phyloP scores from a whole-genome alignment of 1,140 invertebrate genomes.

The Zophobas morio region DNA sequence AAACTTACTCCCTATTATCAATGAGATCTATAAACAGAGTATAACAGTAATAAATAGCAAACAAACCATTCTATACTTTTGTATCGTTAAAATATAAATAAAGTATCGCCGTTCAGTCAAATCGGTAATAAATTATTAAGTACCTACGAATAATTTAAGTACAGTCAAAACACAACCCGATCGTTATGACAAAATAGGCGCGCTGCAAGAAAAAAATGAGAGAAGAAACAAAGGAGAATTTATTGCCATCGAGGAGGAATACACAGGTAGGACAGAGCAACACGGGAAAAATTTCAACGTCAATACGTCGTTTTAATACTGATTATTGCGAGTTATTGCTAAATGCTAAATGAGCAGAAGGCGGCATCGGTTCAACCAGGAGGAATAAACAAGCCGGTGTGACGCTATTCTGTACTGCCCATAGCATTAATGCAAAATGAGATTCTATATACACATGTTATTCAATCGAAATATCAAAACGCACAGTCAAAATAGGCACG shows the following conservation, averaged over 20 bases:
- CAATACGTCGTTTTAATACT: constrained; percentile 63
- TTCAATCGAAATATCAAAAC: constrained; percentile 52
- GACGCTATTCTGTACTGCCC: constrained; percentile 52
- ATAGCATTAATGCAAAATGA: constrained; percentile 56
- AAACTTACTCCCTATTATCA: constrained; percentile 36
- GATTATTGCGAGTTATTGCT: constrained; percentile 69
- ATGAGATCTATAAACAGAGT: constrained; percentile 59
- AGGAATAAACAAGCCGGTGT: constrained; percentile 40
- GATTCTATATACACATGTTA: constrained; percentile 50
- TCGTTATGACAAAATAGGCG: constrained; percentile 12
- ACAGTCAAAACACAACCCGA: constrained; percentile 60
- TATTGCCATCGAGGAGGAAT: constrained; percentile 62
- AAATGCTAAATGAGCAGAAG: constrained; percentile 64
- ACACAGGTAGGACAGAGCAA: constrained; percentile 44
- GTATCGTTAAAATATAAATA: constrained; percentile 46
- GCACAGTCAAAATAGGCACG: constrained; percentile 60
- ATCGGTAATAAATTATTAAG: constrained; percentile 52
- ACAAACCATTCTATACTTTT: constrained; percentile 40
- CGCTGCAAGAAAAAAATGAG: constrained; percentile 8
- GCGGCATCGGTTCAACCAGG: constrained; percentile 50
- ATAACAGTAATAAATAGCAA: constrained; percentile 55
- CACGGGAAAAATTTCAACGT: constrained; percentile 15
- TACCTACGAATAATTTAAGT: constrained; percentile 56
- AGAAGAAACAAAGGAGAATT: constrained; percentile 44
- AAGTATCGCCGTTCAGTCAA: constrained; percentile 55